phyloP scores from a whole-genome alignment of 2,113 vertebrate genomes.

The Tachycineta bicolor region DNA sequence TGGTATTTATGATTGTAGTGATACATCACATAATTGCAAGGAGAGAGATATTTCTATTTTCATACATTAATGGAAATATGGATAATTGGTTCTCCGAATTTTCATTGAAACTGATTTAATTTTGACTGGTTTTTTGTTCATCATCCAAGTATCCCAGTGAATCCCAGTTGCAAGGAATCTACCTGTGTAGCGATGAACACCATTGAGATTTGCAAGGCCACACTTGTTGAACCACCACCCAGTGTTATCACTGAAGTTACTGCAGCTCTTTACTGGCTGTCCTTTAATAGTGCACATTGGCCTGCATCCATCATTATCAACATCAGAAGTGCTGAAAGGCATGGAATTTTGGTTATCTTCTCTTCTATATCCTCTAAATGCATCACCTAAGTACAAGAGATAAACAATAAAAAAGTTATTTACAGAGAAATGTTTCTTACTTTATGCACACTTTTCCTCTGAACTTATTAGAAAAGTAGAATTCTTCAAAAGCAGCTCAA shows the following conservation, averaged over 20 bases:
- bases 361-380: constrained; percentile 85
- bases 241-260: constrained; percentile 78
- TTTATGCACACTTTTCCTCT: not conserved
- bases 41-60: not conserved
- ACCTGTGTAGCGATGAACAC: constrained; percentile 76
- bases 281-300: constrained; percentile 78
- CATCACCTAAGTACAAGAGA: constrained; percentile 80
- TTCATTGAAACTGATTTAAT: constrained; percentile 93
- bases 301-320: constrained; percentile 89
- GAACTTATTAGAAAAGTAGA: not conserved
- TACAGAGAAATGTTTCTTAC: not conserved
- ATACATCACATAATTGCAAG: not conserved
- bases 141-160: constrained; percentile 88
- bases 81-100: constrained; percentile 81
- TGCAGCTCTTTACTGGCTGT: constrained; percentile 85
- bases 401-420: not conserved
- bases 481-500: not conserved
- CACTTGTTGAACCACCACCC: constrained; percentile 94
- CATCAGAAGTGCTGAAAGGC: constrained; percentile 88
- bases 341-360: constrained; percentile 89
- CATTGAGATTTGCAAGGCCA: constrained; percentile 89
- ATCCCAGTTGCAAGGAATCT: constrained; percentile 73
- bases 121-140: constrained; percentile 73
- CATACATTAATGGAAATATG: constrained; percentile 68
- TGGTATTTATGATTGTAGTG: not conserved